These are phyloP conservation scores for Naja naja DNA, from an alignment of 2,113 vertebrate species.

Conservation along the genomic window DNA sequence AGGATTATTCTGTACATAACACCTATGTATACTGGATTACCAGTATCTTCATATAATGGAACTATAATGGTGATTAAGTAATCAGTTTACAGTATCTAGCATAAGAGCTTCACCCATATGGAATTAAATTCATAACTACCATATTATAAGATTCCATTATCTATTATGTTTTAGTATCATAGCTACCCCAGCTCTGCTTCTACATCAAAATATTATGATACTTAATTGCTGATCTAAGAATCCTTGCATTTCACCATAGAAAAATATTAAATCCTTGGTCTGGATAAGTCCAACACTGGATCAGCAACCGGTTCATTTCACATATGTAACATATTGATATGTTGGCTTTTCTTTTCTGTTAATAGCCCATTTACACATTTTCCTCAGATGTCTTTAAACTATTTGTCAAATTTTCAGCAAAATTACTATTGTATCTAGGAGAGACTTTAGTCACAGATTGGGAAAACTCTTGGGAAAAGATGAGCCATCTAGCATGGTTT, in stretches of 20 bases:
- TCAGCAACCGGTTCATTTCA: background rate
- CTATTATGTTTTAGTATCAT: background rate
- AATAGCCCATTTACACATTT: background rate
- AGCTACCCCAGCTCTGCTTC: background rate
- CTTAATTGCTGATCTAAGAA: background rate
- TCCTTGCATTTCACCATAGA: background rate
- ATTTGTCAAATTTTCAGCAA: background rate
- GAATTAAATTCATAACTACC: background rate
- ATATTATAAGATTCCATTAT: background rate
- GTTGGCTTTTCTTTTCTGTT: background rate
- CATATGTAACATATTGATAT: background rate
- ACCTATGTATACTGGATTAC: background rate
- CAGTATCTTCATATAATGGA: background rate
- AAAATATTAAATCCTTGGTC: background rate
- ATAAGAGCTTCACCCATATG: background rate
- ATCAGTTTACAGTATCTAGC: background rate
- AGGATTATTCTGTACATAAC: too few relatives aligned
- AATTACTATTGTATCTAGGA: slow-evolving; percentile 16
- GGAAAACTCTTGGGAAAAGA: background rate
- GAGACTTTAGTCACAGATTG: slow-evolving; percentile 14
- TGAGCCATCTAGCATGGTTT: background rate
- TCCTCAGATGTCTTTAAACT: background rate
- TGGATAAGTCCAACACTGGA: background rate
- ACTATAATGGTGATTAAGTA: background rate
- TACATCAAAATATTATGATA: background rate